Base-by-base conservation (phyloP, 2,113 vertebrate species). In the Chinchilla lanigera region DNA sequence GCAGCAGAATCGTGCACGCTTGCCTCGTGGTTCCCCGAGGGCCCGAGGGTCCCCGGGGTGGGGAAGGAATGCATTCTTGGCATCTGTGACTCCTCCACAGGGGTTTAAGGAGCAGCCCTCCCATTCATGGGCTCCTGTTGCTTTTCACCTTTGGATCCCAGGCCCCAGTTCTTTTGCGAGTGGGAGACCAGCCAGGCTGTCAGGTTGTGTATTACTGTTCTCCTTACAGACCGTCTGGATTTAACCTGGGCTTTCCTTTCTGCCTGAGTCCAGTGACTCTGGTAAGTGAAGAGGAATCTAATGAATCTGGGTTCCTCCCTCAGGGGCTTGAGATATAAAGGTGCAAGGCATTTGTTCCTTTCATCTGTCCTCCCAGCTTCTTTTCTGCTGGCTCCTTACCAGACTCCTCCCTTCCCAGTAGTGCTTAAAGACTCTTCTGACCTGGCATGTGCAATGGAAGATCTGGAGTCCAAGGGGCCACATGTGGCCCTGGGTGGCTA, bases 211-310 rank as follows among this genome's bases (percentile, higher is more conserved):
- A 44, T 96, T 98, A 82, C 97, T 98, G 78, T 94, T 98, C 98
- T 99, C 73, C 98, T 98, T 95, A 78, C 98, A 99, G 97, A 95
- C 80, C 98, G 85, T 94, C 97, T 98, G 97, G 98, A 98, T 96
- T 99, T 99, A 97, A 99, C 98, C 96, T 98, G 98, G 16, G 98
- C 99, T 99, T 98, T 99, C 96, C 98, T 99, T 96, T 99, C 99
- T 96, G 98, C 92, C 96, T 99, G 98, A 78, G 98, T 98, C 98
- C 99, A 98, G 47, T 99, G 98, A 78, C 98, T 98, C 26, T 99
- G 99, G 56, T 99, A 98, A 0, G 98, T 98, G 52, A 99, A 20
- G 99, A 99, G 12, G 98, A 98, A 98, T 99, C 99, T 1, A 98
- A 98, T 87, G 89, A 97, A 12, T 93, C 95, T 3, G 85, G 92